phyloP scores from a whole-genome alignment of 53 echinoderm and acorn worm species.

The Patiria pectinifera region DNA sequence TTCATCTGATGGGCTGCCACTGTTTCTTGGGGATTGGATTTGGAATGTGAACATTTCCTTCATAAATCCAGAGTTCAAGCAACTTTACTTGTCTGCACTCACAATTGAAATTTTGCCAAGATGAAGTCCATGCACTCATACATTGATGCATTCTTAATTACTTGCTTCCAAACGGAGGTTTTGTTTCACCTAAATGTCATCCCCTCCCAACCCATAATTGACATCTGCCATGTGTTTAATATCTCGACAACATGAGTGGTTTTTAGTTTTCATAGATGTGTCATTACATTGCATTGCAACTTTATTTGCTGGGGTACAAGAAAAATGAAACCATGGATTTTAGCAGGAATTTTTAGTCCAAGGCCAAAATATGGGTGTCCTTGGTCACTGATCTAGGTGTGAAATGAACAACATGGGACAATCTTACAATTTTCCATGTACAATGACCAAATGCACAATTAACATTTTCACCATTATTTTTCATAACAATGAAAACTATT shows the following conservation, averaged over 20 bases:
- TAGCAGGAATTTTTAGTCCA: background rate
- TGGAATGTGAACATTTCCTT: conserved; percentile 5
- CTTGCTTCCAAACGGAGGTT: background rate
- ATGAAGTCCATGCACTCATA: background rate
- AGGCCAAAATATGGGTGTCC: background rate
- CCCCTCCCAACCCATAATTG: background rate
- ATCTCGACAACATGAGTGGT: too few species aligned
- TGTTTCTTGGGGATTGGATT: background rate
- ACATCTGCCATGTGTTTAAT: too few species aligned
- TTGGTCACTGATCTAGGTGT: background rate
- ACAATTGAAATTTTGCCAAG: background rate
- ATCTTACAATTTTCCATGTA: too few species aligned
- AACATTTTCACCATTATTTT: too few species aligned
- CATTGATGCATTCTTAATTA: background rate
- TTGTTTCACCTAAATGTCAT: background rate
- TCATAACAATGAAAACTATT: too few species aligned
- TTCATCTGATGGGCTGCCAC: background rate
- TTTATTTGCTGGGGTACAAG: background rate
- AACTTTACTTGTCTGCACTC: background rate
- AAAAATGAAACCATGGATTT: background rate
- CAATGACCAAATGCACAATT: too few species aligned
- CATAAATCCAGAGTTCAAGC: background rate
- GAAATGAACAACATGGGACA: too few species aligned
- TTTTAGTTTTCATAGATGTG: too few species aligned
- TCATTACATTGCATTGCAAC: background rate